These are phyloP conservation scores for Tetramorium alpestre DNA, from an alignment of 1,140 invertebrate species.

Conservation along the genomic window DNA sequence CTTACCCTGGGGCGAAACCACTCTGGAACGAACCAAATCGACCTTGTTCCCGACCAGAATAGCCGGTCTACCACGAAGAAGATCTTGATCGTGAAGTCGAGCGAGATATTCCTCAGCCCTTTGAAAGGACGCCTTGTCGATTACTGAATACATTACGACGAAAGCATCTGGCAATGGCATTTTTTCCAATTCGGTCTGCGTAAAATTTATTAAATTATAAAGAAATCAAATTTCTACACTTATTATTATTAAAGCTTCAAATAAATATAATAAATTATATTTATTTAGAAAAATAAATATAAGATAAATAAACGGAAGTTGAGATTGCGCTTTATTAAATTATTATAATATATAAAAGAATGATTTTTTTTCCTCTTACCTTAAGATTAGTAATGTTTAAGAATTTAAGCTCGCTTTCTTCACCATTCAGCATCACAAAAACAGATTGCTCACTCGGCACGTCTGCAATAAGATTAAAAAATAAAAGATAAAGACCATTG, in stretches of 20 bases:
- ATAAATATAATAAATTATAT: no score
- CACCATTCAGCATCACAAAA: conserved; percentile 95
- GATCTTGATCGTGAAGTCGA: conserved; percentile 91
- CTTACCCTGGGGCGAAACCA: conserved; percentile 95
- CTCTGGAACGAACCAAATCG: conserved; percentile 95
- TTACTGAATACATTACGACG: conserved; percentile 95
- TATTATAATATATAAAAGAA: neutral
- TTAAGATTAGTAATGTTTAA: conserved; percentile 87
- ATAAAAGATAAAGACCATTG: neutral
- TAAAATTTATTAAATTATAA: neutral
- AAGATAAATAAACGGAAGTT: neutral
- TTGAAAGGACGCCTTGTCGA: conserved; percentile 95
- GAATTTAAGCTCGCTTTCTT: conserved; percentile 95
- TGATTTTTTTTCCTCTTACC: conserved; percentile 82
- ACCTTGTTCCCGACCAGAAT: conserved; percentile 98
- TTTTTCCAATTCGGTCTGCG: conserved; percentile 91
- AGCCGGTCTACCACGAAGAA: conserved; percentile 91
- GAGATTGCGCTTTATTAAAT: neutral
- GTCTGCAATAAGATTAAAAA: conserved; percentile 86
- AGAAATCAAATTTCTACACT: neutral
- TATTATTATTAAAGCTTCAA: neutral
- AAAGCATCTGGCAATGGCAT: conserved; percentile 91
- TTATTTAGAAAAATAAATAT: no score
- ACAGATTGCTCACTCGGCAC: conserved; percentile 92
- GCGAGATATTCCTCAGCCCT: conserved; percentile 92